Evolutionary conservation across 1,140 invertebrate species (phyloP).

Genomic region (Periplaneta americana): DNA sequence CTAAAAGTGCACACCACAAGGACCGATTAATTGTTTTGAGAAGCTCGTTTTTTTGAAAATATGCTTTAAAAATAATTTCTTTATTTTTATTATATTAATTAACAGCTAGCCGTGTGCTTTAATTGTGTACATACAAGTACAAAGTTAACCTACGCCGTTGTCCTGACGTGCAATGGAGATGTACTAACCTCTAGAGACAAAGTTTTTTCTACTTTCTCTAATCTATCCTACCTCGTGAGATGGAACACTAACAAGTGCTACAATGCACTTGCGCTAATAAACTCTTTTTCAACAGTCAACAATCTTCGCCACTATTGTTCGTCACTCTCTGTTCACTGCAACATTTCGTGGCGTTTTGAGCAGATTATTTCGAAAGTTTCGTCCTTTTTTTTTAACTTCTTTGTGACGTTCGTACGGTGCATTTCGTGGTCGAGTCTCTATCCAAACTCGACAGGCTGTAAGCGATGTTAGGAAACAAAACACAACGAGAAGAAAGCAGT

Average conservation of each 20-base stretch:
- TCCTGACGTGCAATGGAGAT: neutral
- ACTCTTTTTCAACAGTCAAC: neutral
- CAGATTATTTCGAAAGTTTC: neutral
- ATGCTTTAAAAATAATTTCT: no score
- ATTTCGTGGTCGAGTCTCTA: neutral
- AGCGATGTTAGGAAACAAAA: no score
- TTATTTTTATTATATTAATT: no score
- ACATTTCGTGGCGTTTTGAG: no score
- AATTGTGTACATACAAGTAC: no score
- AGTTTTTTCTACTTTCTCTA: neutral
- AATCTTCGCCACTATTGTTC: no score
- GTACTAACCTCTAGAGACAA: neutral
- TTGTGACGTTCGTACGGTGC: neutral
- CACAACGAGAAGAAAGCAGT: no score
- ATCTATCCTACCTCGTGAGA: neutral
- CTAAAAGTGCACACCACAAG: neutral
- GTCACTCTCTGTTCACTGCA: neutral
- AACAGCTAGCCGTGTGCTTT: no score
- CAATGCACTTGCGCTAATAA: neutral
- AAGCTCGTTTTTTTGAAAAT: no score
- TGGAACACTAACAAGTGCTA: no score
- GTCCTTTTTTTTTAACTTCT: no score
- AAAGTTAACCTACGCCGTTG: no score
- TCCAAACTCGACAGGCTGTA: neutral
- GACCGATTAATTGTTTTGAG: neutral